Percentiles rank a stretch among this genome's conserved stretches.
These are phyloP conservation scores for Cecidostiba fungosa DNA, from an alignment of 2,888 invertebrate genomes.

Conservation along the genomic window DNA sequence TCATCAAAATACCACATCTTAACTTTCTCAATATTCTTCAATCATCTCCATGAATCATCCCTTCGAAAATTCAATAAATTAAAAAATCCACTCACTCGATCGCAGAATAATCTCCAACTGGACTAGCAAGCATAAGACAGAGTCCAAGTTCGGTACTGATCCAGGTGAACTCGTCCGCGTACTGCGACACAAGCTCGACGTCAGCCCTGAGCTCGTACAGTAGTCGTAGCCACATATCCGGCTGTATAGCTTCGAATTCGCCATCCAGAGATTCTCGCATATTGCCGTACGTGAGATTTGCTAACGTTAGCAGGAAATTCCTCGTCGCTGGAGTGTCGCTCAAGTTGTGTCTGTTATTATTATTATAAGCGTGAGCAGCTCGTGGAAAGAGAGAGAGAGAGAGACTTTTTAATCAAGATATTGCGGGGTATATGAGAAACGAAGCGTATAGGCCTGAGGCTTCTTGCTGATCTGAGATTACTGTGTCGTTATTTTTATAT, in stretches of 20 bases:
- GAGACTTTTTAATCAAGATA: neutral
- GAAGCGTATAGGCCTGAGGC: no score
- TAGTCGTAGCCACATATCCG: slow-evolving; percentile 70
- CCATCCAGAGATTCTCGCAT: slow-evolving; percentile 63
- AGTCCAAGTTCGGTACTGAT: slow-evolving; percentile 70
- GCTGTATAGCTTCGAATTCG: slow-evolving; percentile 63
- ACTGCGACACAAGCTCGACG: slow-evolving; percentile 38
- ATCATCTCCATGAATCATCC: no score
- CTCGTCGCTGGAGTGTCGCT: slow-evolving; percentile 66
- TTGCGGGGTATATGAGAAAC: neutral
- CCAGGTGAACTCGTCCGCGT: slow-evolving; percentile 57
- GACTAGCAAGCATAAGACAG: slow-evolving; percentile 65
- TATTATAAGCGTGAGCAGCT: neutral
- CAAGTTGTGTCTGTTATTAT: slow-evolving; percentile 67
- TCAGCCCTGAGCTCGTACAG: slow-evolving; percentile 68
- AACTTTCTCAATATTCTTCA: no score
- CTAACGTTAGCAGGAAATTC: slow-evolving; percentile 68
- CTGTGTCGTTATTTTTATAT: neutral
- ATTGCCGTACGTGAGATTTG: slow-evolving; percentile 66
- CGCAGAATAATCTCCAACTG: slow-evolving; percentile 63
- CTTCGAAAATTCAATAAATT: slow-evolving; percentile 32
- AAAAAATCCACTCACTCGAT: slow-evolving; percentile 65
- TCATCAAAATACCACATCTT: no score
- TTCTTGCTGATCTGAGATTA: no score
- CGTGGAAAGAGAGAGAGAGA: no score